A percentile compares a stretch with the other conserved stretches of the same genome.
These are phyloP conservation scores for Microcebus jonahi DNA, from an alignment of 2,113 vertebrate species.

Conservation along the genomic window DNA sequence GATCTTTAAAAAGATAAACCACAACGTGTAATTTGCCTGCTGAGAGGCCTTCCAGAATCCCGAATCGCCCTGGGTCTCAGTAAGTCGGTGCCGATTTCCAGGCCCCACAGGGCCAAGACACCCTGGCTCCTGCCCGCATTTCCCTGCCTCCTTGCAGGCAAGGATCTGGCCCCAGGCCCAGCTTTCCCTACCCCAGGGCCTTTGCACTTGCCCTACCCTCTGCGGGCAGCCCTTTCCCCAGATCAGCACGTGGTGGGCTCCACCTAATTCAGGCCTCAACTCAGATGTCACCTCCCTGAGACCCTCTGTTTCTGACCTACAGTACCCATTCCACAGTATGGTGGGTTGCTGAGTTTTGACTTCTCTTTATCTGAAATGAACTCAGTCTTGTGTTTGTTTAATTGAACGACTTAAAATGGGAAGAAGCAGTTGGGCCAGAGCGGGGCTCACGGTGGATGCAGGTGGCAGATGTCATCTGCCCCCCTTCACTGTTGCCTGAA, in stretches of 20 bases:
- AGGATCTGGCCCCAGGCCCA: background rate
- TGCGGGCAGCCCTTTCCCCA: background rate
- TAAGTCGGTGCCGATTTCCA: background rate
- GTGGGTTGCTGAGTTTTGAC: background rate
- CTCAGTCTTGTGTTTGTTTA: background rate
- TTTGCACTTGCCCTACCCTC: background rate
- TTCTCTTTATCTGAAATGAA: background rate
- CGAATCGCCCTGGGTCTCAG: background rate
- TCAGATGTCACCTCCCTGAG: background rate
- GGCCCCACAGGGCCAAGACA: background rate
- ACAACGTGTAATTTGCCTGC: fast-evolving
- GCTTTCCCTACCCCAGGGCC: background rate
- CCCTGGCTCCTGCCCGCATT: background rate
- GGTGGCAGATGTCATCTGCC: fast-evolving
- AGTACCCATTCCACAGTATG: background rate
- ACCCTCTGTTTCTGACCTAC: background rate
- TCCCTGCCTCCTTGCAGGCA: background rate
- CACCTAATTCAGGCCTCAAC: background rate
- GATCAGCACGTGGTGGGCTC: background rate
- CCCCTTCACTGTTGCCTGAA: fast-evolving
- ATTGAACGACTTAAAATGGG: background rate
- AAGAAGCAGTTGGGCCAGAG: background rate
- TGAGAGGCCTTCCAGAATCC: background rate
- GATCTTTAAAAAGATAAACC: background rate
- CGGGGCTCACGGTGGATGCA: fast-evolving